phyloP scores from a whole-genome alignment of 1,140 invertebrate species.

The Drosophila grimshawi region DNA sequence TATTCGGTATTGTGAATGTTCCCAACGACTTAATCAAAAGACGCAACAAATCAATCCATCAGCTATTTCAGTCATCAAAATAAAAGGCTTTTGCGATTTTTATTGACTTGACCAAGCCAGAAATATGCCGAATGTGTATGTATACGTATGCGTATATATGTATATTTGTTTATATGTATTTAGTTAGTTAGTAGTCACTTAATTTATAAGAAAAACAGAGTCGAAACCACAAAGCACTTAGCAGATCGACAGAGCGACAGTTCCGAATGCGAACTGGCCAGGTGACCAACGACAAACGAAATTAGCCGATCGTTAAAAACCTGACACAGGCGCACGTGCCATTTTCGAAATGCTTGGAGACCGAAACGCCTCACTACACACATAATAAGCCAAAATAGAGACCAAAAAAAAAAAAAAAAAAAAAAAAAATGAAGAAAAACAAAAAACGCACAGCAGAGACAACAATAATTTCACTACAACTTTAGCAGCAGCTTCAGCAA shows the following conservation, averaged over 20 bases:
- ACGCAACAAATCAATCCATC: conserved; percentile 70
- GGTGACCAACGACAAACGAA: conserved; percentile 55
- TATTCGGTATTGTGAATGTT: conserved; percentile 54
- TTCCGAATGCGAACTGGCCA: conserved; percentile 16
- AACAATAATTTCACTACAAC: conserved; percentile 77
- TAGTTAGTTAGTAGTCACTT: conserved; percentile 63
- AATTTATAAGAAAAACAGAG: conserved; percentile 47
- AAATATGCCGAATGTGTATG: neutral
- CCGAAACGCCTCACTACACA: conserved; percentile 56
- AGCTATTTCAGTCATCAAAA: conserved; percentile 50
- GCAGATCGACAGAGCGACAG: conserved; percentile 16
- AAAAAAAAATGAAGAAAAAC: conserved; percentile 41
- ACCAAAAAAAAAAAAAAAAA: conserved; percentile 27
- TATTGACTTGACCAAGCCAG: conserved; percentile 46
- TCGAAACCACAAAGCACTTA: conserved; percentile 44
- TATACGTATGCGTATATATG: conserved; percentile 28
- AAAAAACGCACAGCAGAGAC: conserved; percentile 58
- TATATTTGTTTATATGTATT: conserved; percentile 38
- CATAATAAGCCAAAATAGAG: conserved; percentile 39
- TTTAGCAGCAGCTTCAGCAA: conserved; percentile 21
- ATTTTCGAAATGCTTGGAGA: conserved; percentile 73
- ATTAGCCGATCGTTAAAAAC: conserved; percentile 80
- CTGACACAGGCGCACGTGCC: conserved; percentile 81
- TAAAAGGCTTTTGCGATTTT: conserved; percentile 30
- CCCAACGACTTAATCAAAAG: conserved; percentile 67